Evolutionary conservation across 2,888 invertebrate species (phyloP).

Genomic region (Mythimna lalbum): DNA sequence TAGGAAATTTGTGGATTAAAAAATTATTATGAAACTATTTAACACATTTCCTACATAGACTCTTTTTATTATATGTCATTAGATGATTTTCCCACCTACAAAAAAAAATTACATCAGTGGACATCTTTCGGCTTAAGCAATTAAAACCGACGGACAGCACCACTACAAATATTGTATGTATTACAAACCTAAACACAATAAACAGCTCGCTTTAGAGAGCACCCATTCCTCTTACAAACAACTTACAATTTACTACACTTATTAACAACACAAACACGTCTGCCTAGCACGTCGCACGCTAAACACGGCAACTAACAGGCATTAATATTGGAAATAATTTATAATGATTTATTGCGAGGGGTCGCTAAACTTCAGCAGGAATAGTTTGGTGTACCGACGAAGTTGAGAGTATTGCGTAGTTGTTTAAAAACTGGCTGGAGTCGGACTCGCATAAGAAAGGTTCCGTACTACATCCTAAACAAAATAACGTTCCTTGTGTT

Average conservation of each 20-base stretch:
- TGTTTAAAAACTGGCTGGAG: not conserved
- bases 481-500: no score
- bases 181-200: not conserved
- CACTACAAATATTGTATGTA: not conserved
- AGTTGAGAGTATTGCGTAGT: not conserved
- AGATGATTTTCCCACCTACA: no score
- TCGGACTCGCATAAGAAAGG: no score
- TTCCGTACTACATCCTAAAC: no score
- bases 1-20: no score
- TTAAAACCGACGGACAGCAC: not conserved
- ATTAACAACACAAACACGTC: conserved; percentile 65
- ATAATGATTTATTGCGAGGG: conserved; percentile 73
- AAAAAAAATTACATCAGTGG: no score
- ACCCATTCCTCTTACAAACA: conserved; percentile 5
- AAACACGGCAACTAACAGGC: conserved; percentile 66
- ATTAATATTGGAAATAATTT: conserved; percentile 77
- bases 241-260: conserved; percentile 3
- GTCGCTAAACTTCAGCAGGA: conserved; percentile 7
- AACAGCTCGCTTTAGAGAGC: not conserved
- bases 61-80: no score
- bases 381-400: not conserved
- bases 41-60: no score
- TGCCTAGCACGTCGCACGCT: conserved; percentile 43
- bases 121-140: no score
- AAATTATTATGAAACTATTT: no score